Conservation (phyloP, 2,113 vertebrate genomes). For the Phrynocephalus versicolor region DNA sequence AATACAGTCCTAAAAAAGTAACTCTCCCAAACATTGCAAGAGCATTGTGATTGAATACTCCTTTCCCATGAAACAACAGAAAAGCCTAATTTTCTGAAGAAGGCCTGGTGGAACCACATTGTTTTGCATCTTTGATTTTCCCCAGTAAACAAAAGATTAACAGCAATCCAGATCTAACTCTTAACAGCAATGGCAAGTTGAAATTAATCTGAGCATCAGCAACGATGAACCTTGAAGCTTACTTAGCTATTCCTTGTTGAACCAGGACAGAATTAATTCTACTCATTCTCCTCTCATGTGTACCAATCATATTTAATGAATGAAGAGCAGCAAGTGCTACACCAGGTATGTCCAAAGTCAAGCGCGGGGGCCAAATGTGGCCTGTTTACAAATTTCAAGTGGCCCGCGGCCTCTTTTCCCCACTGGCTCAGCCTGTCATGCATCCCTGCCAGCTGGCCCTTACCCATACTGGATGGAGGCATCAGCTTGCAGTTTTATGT, state of each 20-base stretch:
- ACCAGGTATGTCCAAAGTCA: no score
- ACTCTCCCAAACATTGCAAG: background rate
- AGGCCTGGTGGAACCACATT: background rate
- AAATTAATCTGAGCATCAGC: background rate
- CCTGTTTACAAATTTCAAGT: no score
- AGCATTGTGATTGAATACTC: background rate
- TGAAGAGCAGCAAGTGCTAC: accelerated
- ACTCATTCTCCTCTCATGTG: background rate
- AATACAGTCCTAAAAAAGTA: no score
- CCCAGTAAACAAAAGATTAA: accelerated
- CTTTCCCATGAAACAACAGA: background rate
- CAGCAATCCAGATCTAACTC: background rate
- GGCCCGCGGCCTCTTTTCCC: no score
- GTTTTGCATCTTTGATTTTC: background rate
- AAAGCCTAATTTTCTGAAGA: background rate
- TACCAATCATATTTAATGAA: background rate
- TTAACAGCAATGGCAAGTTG: background rate
- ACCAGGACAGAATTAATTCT: background rate
- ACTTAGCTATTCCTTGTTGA: background rate
- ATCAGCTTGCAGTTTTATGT: no score
- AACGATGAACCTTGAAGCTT: accelerated
- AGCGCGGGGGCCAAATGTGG: no score
- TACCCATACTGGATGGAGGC: no score
- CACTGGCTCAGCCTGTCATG: no score
- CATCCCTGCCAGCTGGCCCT: no score